phyloP scores from a whole-genome alignment of 2,797 vertebrate genomes.

The Pangasius mekongensis region DNA sequence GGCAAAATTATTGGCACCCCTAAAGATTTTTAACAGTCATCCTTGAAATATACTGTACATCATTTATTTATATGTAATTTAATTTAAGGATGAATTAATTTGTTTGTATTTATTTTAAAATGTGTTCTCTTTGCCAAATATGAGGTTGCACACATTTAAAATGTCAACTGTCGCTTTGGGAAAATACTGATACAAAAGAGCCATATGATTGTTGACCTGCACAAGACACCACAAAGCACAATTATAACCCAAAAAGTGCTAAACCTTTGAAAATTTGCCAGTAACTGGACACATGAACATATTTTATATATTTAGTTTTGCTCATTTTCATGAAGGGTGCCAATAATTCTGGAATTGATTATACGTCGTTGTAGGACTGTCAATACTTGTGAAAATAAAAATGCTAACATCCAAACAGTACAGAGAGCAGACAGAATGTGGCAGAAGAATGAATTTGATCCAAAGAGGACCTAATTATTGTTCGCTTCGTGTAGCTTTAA shows the following conservation, averaged over 20 bases:
- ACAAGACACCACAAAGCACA: not conserved
- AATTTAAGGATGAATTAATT: not conserved
- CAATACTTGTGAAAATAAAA: not conserved
- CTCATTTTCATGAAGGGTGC: not conserved
- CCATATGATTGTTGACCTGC: not conserved
- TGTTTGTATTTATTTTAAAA: not conserved
- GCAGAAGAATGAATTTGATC: slow-evolving; percentile 6
- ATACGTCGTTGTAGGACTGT: not conserved
- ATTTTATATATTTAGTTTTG: not conserved
- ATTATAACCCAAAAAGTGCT: not conserved
- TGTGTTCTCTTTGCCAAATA: not conserved
- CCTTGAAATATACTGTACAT: not conserved
- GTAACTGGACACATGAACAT: not conserved
- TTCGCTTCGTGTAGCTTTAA: not conserved
- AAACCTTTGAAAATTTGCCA: not conserved
- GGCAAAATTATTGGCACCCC: not conserved
- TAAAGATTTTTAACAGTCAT: not conserved
- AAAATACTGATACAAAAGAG: not conserved
- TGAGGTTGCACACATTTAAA: not conserved
- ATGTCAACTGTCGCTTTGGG: not conserved
- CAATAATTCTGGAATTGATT: not conserved
- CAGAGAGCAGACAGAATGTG: not conserved
- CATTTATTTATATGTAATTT: not conserved
- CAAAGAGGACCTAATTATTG: not conserved
- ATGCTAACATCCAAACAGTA: not conserved